Evolutionary conservation across 2,888 invertebrate genomes (phyloP), one percentile per base, ranked within the genome.

Genomic region (Campoplex nolae): DNA sequence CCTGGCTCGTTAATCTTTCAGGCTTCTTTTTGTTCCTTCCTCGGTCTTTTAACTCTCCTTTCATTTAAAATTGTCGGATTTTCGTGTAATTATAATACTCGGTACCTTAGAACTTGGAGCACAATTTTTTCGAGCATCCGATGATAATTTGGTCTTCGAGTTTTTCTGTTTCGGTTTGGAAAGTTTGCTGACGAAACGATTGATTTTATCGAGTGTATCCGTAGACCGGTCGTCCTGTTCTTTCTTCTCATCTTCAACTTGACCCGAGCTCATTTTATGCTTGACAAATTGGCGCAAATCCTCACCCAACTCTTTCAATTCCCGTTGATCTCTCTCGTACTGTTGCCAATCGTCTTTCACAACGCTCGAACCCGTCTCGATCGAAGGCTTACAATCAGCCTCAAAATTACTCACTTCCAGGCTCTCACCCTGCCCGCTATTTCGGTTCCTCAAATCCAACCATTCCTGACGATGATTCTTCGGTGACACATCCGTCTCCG

Each of bases 141-240:
- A 54, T 7, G 16, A n/a, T 3, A 18, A 38, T 16, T 51, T 48
- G 54, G 80, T 11, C 3, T 11, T 56, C 11, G 23, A 56, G 8
- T 79, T 75, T 82, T 56, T 56, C 16, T 48, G 62, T 38, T 83
- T 62, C 48, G 84, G 73, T n/a, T 71, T 45, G 42, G 87, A 81
- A 56, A 89, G 81, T 58, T 89, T 89, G 65, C 86, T 88, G 73
- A 85, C 84, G 38, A 88, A 79, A 28, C 56, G 84, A 79, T 84
- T 56, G 13, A 84, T 85, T 56, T 74, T 83, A 58, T 87, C 74
- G 73, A 83, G 56, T 23, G 71, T 79, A 13, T 78, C 73, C 18
- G 38, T 56, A 9, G 75, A 51, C n/a, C 16, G 51, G 2, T 82
- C 83, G 23, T n/a, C 45, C 23, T 23, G 78, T 2, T 90, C 88